phyloP scores from a whole-genome alignment of 1,140 invertebrate species.

The Leptinotarsa undecemlineata region DNA sequence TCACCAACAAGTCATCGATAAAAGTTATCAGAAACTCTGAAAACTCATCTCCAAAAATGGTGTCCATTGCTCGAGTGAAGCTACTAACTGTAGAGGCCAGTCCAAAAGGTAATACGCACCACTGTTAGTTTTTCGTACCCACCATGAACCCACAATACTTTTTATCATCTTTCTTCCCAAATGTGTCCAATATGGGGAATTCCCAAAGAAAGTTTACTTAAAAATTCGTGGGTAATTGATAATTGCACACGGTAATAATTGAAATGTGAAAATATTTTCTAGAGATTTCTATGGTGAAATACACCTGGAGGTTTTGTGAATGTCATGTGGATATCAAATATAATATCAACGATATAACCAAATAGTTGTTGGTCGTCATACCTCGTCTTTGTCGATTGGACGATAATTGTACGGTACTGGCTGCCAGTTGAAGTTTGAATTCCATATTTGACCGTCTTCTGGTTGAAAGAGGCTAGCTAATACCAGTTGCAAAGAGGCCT shows the following conservation, averaged over 20 bases:
- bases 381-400: slow-evolving; percentile 62
- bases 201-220: no score
- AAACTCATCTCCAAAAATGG: neutral
- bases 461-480: slow-evolving; percentile 63
- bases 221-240: no score
- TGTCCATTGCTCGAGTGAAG: neutral
- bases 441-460: slow-evolving; percentile 55
- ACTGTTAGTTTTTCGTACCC: no score
- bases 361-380: slow-evolving; percentile 46
- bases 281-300: no score
- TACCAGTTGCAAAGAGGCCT: slow-evolving; percentile 62
- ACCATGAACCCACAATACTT: no score
- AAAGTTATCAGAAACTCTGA: neutral
- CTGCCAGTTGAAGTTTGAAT: slow-evolving; percentile 68
- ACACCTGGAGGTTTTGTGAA: no score
- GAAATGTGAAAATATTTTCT: no score
- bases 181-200: no score
- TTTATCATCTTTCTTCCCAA: no score
- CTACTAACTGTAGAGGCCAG: neutral
- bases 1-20: neutral
- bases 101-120: neutral
- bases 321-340: no score
- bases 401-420: slow-evolving; percentile 72
- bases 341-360: neutral
- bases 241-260: no score